These are phyloP conservation scores for Gobius niger DNA, from an alignment of 2,113 vertebrate species.

Conservation along the genomic window DNA sequence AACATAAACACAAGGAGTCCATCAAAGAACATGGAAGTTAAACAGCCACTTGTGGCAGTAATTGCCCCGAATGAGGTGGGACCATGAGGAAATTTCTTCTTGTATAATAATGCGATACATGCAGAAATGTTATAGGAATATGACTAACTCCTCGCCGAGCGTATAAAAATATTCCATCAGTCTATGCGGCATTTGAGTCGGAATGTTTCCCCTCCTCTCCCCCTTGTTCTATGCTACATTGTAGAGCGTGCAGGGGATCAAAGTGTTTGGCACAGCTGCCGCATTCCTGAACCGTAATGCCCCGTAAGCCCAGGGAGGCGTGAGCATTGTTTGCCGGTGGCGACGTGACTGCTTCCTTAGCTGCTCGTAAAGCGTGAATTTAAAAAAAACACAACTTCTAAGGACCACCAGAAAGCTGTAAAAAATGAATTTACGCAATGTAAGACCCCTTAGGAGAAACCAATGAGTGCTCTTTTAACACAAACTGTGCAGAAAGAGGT, in stretches of 20 bases:
- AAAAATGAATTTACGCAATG: conserved; percentile 27
- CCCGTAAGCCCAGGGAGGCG: conserved; percentile 49
- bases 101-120: background rate
- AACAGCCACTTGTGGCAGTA: conserved; percentile 4
- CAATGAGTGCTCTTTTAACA: background rate
- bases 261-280: conserved; percentile 50
- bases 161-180: background rate
- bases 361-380: conserved; percentile 51
- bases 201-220: conserved; percentile 27
- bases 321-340: conserved; percentile 56
- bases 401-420: conserved; percentile 31
- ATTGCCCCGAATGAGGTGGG: background rate
- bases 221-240: conserved; percentile 27
- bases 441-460: conserved; percentile 8
- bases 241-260: conserved; percentile 48
- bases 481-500: background rate
- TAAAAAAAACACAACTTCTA: conserved; percentile 47
- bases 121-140: background rate
- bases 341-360: conserved; percentile 49
- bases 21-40: conserved; percentile 13
- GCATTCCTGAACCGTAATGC: conserved; percentile 54
- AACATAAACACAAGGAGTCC: background rate
- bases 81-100: background rate
- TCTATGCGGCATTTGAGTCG: conserved; percentile 16
- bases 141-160: too few species aligned